phyloP scores from a whole-genome alignment of 1,140 invertebrate species.

The Drosophila kohkoa region DNA sequence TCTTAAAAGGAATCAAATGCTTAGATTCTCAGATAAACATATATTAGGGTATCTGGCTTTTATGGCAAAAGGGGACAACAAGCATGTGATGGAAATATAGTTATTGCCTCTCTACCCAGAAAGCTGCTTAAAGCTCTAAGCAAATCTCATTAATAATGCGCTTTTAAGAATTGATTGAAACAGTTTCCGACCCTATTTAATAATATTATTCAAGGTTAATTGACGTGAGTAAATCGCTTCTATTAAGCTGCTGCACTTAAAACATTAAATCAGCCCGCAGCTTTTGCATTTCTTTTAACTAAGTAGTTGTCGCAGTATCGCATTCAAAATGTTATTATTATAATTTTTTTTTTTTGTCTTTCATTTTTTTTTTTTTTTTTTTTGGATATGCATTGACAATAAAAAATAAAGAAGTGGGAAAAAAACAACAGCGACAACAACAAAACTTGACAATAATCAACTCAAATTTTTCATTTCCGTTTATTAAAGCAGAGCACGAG shows the following conservation, averaged over 20 bases:
- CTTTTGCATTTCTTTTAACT: conserved; percentile 39
- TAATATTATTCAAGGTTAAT: conserved; percentile 59
- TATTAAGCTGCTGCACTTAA: conserved; percentile 28
- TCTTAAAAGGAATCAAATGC: conserved; percentile 11
- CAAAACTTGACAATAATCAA: conserved; percentile 79
- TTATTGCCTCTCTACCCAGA: neutral
- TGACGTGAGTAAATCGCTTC: conserved; percentile 58
- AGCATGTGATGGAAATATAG: neutral
- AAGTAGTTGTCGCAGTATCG: conserved; percentile 30
- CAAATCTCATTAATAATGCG: neutral
- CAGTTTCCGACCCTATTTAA: neutral
- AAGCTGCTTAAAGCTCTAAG: neutral
- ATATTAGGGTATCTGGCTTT: neutral
- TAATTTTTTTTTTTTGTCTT: conserved; percentile 25
- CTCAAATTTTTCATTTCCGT: conserved; percentile 82
- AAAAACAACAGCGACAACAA: conserved; percentile 43
- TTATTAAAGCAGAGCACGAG: conserved; percentile 66
- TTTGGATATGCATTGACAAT: conserved; percentile 45
- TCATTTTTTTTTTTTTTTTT: conserved; percentile 17
- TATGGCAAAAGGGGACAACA: neutral
- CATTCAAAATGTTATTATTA: conserved; percentile 26
- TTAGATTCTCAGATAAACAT: neutral
- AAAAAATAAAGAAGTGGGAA: conserved; percentile 39
- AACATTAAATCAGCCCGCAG: conserved; percentile 55
- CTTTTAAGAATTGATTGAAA: neutral